Evolutionary conservation across 2,888 invertebrate genomes (phyloP).

Genomic region (Agrilus cyanescens): DNA sequence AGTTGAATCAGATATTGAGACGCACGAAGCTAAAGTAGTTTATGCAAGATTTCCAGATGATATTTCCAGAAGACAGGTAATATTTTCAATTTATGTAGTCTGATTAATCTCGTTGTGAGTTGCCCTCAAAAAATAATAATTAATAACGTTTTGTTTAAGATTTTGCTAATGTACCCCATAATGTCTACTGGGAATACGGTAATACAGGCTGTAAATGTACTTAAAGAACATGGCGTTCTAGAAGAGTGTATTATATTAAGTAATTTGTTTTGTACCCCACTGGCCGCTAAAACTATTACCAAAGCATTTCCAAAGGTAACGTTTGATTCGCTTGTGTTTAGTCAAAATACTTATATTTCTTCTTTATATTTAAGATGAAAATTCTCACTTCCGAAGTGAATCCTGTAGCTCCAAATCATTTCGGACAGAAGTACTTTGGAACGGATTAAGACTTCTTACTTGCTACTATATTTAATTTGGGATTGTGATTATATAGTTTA

Average conservation of each 20-base stretch:
- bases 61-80: constrained; percentile 62
- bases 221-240: constrained; percentile 86
- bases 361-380: constrained; percentile 53
- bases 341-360: constrained; percentile 5
- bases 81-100: neutral
- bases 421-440: constrained; percentile 97
- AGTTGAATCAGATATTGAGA: constrained; percentile 91
- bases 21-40: constrained; percentile 91
- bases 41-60: constrained; percentile 97
- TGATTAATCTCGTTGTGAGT: neutral
- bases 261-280: constrained; percentile 93
- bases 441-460: constrained; percentile 57
- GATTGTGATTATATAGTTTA: no score
- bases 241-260: constrained; percentile 94
- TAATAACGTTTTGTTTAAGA: no score
- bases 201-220: constrained; percentile 80
- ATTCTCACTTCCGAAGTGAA: constrained; percentile 94
- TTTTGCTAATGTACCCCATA: constrained; percentile 96
- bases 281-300: constrained; percentile 73
- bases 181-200: constrained; percentile 99
- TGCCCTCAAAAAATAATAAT: no score
- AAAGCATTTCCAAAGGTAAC: constrained; percentile 64
- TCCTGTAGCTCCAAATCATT: constrained; percentile 92
- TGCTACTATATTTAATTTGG: neutral
- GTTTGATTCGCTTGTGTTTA: neutral